Evolutionary conservation across 2,113 vertebrate genomes (phyloP).

Genomic region (Arizona elegans): DNA sequence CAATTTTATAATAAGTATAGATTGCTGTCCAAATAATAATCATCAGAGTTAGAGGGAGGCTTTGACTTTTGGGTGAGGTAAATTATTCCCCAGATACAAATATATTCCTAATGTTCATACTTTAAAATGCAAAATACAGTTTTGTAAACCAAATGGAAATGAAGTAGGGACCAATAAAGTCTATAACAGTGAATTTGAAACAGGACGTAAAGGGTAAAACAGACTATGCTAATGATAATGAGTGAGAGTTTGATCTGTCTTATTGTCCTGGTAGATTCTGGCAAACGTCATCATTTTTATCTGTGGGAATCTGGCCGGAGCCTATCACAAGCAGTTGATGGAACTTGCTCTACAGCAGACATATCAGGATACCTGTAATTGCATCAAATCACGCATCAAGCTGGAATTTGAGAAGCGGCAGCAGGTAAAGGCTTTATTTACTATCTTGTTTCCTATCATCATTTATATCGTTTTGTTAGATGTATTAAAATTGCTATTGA

Average conservation of each 20-base stretch:
- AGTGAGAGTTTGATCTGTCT: neutral
- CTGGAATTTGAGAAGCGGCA: constrained; percentile 96
- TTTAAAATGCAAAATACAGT: neutral
- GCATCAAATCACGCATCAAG: constrained; percentile 97
- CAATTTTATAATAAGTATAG: neutral
- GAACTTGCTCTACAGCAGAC: constrained; percentile 92
- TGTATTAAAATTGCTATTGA: neutral
- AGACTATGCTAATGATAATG: neutral
- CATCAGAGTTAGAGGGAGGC: neutral
- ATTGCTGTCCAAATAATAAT: neutral
- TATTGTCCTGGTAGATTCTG: constrained; percentile 77
- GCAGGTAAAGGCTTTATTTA: constrained; percentile 77
- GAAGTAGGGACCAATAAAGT: neutral
- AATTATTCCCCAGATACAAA: neutral
- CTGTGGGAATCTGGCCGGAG: constrained; percentile 94
- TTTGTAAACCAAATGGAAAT: constrained; percentile 5
- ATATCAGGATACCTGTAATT: constrained; percentile 95
- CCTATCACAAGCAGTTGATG: constrained; percentile 97
- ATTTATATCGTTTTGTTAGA: neutral
- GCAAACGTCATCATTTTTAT: constrained; percentile 95
- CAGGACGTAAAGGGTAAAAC: constrained; percentile 2
- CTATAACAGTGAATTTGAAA: neutral
- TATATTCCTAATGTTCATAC: neutral
- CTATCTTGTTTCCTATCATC: neutral
- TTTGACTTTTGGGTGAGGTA: neutral